Percentiles rank a stretch among this genome's conserved stretches.
Evolutionary conservation across 2,888 invertebrate species (phyloP).

Genomic region (Nomada lathburiana): DNA sequence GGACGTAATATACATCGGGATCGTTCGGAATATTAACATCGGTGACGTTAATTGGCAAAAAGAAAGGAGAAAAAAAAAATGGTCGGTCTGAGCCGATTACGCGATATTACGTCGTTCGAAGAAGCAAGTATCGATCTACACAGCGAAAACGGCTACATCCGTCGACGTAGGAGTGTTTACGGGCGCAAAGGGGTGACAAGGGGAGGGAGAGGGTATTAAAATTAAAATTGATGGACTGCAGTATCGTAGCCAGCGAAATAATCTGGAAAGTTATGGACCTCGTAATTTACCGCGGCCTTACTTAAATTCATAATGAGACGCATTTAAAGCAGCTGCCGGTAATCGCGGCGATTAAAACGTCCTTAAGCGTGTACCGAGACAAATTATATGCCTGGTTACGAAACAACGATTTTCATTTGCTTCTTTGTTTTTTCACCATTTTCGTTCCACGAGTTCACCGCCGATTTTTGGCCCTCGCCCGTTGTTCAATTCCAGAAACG

Average conservation of each 20-base stretch:
- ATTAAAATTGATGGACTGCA: slow-evolving; percentile 71
- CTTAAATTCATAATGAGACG: slow-evolving; percentile 77
- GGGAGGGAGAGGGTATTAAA: slow-evolving; percentile 54
- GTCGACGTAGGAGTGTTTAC: slow-evolving; percentile 48
- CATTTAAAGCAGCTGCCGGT: slow-evolving; percentile 78
- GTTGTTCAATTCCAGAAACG: slow-evolving; percentile 4
- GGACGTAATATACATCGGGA: not conserved
- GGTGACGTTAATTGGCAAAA: slow-evolving; percentile 2
- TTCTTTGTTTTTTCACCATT: not conserved
- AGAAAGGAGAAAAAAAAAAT: not conserved
- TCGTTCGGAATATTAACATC: slow-evolving; percentile 2
- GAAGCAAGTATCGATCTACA: slow-evolving; percentile 22
- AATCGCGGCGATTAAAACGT: slow-evolving; percentile 79
- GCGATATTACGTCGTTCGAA: slow-evolving; percentile 16
- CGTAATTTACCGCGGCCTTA: slow-evolving; percentile 72
- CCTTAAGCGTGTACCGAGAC: slow-evolving; percentile 71
- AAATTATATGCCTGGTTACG: slow-evolving; percentile 48
- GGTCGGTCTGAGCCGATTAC: not conserved
- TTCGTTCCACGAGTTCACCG: not conserved
- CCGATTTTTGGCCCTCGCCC: slow-evolving; percentile 6
- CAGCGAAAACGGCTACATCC: slow-evolving; percentile 25
- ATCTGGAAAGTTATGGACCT: slow-evolving; percentile 71
- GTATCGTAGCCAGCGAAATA: slow-evolving; percentile 65
- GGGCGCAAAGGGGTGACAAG: not conserved
- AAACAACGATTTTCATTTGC: slow-evolving; percentile 31